Percentiles rank a stretch among this genome's conserved stretches.
phyloP scores from a whole-genome alignment of 2,888 invertebrate genomes.

The Drosophila longiperda region DNA sequence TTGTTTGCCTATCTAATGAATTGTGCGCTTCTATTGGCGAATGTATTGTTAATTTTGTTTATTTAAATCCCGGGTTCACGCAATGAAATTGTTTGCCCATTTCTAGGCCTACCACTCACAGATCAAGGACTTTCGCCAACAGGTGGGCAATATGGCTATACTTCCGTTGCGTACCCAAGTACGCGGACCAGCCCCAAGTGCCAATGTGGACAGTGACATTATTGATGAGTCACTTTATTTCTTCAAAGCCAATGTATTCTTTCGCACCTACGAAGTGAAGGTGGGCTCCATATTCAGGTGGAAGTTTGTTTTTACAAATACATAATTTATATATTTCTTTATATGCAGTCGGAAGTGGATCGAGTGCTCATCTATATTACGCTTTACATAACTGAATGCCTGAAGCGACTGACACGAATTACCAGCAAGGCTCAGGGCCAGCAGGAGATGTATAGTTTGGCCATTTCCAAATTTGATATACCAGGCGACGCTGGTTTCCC shows the following conservation, averaged over 20 bases:
- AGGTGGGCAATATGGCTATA: constrained; percentile 96
- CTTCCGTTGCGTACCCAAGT: constrained; percentile 95
- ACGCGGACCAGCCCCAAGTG: constrained; percentile 95
- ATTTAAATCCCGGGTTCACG: constrained; percentile 10
- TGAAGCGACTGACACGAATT: constrained; percentile 97
- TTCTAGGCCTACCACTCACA: constrained; percentile 97
- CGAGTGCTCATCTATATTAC: constrained; percentile 98
- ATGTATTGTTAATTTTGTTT: not conserved
- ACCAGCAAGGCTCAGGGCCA: constrained; percentile 94
- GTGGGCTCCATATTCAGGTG: constrained; percentile 85
- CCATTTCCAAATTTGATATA: constrained; percentile 97
- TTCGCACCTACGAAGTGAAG: constrained; percentile 99
- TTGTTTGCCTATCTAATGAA: not conserved
- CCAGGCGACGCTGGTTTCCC: constrained; percentile 98
- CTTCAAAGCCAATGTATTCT: constrained; percentile 99
- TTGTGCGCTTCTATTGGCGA: too few species aligned
- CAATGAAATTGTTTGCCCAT: constrained; percentile 24
- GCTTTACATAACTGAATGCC: constrained; percentile 98
- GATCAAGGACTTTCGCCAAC: constrained; percentile 89
- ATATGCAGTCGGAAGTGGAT: constrained; percentile 95
- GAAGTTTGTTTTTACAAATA: not conserved
- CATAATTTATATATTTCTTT: too few species aligned
- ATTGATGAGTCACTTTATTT: constrained; percentile 98
- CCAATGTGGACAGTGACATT: constrained; percentile 92
- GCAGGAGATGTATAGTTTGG: constrained; percentile 98